A percentile compares a stretch with the other conserved stretches of the same genome.
Evolutionary conservation across 2,113 vertebrate genomes (phyloP).

Genomic region (Paralichthys olivaceus): DNA sequence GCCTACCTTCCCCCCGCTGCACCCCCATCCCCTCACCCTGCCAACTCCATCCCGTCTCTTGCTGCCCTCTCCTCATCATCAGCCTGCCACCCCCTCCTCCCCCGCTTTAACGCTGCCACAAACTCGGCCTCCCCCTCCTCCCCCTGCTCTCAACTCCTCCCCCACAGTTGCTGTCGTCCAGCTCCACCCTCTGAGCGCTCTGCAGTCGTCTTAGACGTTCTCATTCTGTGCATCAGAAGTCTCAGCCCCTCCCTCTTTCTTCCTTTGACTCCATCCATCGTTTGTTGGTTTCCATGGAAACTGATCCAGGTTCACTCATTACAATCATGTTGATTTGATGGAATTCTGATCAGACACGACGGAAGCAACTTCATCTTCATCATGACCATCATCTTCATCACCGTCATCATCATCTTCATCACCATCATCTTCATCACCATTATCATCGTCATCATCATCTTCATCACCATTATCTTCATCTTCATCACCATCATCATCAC

Average conservation of each 20-base stretch:
- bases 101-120: no score
- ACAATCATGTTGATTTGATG: slow-evolving; percentile 41
- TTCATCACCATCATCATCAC: no score
- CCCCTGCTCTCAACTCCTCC: slow-evolving; percentile 11
- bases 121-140: neutral
- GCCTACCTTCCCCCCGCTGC: slow-evolving; percentile 28
- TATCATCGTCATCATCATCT: neutral
- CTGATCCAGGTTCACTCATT: slow-evolving; percentile 48
- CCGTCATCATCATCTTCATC: no score
- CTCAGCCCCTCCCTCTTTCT: slow-evolving; percentile 1
- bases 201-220: slow-evolving; percentile 13
- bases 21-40: slow-evolving; percentile 22
- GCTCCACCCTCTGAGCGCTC: neutral
- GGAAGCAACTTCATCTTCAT: neutral
- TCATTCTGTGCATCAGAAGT: slow-evolving; percentile 46
- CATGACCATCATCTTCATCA: neutral
- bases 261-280: neutral
- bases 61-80: slow-evolving; percentile 26
- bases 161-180: neutral
- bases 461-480: no score
- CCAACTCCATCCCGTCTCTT: slow-evolving; percentile 40
- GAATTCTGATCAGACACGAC: neutral
- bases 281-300: slow-evolving; percentile 80
- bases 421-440: neutral
- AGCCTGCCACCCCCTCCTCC: slow-evolving; percentile 2